Evolutionary conservation across 2,888 invertebrate genomes (phyloP).

Genomic region (Sympetrum striolatum): DNA sequence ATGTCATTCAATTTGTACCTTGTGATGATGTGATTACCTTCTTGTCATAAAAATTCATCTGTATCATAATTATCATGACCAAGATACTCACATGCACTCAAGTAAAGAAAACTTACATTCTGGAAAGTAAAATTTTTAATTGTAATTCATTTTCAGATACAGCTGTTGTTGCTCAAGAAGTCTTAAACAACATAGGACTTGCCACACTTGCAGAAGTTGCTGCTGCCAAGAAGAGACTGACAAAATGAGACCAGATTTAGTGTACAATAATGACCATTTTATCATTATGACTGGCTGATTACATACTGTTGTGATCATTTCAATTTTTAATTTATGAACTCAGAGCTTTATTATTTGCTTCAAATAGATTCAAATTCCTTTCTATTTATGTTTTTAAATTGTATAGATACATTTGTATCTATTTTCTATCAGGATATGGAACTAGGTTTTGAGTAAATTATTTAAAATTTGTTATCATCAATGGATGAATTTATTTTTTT

Average conservation of each 20-base stretch:
- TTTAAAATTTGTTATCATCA: conserved; percentile 29
- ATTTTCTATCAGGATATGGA: neutral
- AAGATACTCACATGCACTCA: no score
- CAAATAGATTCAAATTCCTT: neutral
- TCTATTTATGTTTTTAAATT: conserved; percentile 35
- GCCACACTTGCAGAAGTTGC: conserved; percentile 73
- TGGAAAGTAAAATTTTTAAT: no score
- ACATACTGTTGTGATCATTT: neutral
- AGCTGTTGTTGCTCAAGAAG: conserved; percentile 57
- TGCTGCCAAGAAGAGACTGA: conserved; percentile 47
- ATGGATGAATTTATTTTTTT: conserved; percentile 30
- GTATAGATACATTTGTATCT: neutral
- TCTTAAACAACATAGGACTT: conserved; percentile 62
- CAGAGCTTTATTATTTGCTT: conserved; percentile 32
- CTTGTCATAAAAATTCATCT: no score
- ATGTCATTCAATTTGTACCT: no score
- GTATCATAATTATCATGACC: no score
- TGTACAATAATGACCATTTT: neutral
- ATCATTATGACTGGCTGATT: neutral
- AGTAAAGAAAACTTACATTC: no score
- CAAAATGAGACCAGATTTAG: conserved; percentile 36
- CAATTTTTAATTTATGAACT: conserved; percentile 9
- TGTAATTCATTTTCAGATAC: conserved; percentile 48
- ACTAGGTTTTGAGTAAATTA: conserved; percentile 10
- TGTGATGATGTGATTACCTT: no score